These are phyloP conservation scores for Valencia hispanica DNA, from an alignment of 2,797 vertebrate genomes.

Conservation along the genomic window DNA sequence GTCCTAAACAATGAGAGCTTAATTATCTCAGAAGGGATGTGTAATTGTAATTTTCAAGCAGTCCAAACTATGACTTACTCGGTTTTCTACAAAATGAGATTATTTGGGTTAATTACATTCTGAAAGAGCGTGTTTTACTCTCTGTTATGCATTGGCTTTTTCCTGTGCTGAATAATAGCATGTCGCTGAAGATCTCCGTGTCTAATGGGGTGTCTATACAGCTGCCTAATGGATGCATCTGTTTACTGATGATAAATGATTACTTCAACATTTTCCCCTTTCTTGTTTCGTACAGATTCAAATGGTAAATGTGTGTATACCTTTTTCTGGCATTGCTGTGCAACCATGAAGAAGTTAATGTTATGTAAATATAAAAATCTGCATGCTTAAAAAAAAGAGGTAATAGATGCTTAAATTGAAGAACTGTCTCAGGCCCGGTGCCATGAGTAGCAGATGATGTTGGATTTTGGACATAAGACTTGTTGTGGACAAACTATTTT, in stretches of 20 bases:
- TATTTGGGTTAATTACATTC: constrained; percentile 46
- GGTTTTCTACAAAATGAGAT: constrained; percentile 43
- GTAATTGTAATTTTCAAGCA: constrained; percentile 45
- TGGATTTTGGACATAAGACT: too few species aligned
- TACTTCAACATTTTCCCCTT: constrained; percentile 12
- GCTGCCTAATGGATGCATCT: constrained; percentile 50
- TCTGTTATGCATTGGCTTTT: constrained; percentile 33
- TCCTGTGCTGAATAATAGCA: constrained; percentile 46
- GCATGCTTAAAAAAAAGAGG: constrained; percentile 66
- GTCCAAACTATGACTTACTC: constrained; percentile 38
- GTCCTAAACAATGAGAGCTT: background rate
- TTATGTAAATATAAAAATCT: constrained; percentile 12
- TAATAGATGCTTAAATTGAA: constrained; percentile 77
- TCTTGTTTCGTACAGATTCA: constrained; percentile 1
- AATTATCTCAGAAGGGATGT: constrained; percentile 21
- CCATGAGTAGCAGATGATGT: too few species aligned
- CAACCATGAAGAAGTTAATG: constrained; percentile 13
- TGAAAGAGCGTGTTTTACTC: constrained; percentile 38
- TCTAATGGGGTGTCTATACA: constrained; percentile 46
- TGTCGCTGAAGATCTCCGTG: constrained; percentile 36
- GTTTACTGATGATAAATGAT: constrained; percentile 42
- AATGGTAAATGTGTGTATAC: background rate
- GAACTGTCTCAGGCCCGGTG: too few species aligned
- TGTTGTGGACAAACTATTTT: too few species aligned
- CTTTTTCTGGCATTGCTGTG: background rate